phyloP scores from a whole-genome alignment of 2,797 vertebrate species.

The Tympanoctomys barrerae region DNA sequence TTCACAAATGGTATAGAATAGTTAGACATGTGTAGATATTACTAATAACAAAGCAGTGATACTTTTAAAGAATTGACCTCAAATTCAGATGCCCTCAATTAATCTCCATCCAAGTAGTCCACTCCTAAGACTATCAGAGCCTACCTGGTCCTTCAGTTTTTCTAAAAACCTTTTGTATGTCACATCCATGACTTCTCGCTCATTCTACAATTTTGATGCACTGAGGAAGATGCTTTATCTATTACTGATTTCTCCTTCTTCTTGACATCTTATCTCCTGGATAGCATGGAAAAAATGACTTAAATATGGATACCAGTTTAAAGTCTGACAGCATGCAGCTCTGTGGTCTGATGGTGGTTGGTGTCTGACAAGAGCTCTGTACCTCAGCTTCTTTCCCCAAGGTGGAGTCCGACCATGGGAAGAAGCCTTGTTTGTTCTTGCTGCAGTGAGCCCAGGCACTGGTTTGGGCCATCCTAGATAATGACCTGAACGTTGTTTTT shows the following conservation, averaged over 20 bases:
- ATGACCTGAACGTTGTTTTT: too few species aligned
- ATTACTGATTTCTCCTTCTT: not conserved
- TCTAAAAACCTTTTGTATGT: not conserved
- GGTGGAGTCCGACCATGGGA: not conserved
- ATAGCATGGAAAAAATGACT: not conserved
- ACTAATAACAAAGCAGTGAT: not conserved
- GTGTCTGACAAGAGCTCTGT: not conserved
- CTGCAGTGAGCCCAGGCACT: not conserved
- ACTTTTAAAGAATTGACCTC: not conserved
- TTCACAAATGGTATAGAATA: not conserved
- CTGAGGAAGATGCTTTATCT: not conserved
- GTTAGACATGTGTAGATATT: not conserved
- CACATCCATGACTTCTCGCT: not conserved
- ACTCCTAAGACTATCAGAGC: not conserved
- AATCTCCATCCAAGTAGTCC: not conserved
- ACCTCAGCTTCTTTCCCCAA: not conserved
- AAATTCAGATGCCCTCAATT: not conserved
- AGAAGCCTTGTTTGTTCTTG: not conserved
- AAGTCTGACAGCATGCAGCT: too few species aligned
- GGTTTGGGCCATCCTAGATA: not conserved
- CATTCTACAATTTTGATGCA: not conserved
- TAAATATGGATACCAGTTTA: not conserved
- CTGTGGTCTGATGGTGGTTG: not conserved
- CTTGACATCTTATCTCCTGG: not conserved
- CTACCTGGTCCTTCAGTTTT: not conserved